Conservation (phyloP, 2,113 vertebrate species). For the Crotalus helleri region DNA sequence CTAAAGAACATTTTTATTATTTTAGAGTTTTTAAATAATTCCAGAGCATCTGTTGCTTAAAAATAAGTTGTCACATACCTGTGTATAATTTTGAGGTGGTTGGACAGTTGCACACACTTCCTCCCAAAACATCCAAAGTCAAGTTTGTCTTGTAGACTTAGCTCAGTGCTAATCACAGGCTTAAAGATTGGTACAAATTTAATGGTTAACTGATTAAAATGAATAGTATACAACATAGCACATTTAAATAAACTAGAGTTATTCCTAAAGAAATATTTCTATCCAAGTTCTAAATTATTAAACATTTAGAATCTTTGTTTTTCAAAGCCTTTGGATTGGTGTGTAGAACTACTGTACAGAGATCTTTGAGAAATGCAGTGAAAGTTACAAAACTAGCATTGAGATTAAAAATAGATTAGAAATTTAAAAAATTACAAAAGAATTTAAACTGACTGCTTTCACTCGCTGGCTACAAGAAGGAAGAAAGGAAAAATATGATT, state of each 20-base stretch:
- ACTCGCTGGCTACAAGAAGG: neutral
- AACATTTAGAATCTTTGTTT: neutral
- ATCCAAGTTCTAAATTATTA: neutral
- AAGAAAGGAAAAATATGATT: neutral
- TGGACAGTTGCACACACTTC: neutral
- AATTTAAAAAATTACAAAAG: neutral
- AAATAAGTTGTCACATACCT: neutral
- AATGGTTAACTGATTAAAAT: neutral
- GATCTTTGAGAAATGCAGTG: neutral
- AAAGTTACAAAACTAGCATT: neutral
- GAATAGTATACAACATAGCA: neutral
- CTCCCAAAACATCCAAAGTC: neutral
- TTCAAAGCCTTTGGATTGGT: neutral
- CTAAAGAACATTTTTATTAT: neutral
- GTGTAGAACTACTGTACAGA: neutral
- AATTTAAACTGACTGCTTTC: neutral
- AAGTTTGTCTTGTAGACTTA: neutral
- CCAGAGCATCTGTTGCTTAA: neutral
- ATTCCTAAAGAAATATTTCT: neutral
- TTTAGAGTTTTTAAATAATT: neutral
- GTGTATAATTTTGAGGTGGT: neutral
- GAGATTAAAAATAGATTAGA: neutral
- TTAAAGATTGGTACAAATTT: neutral
- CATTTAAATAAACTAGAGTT: neutral
- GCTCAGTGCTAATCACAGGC: neutral